Evolutionary conservation across 2,797 vertebrate species (phyloP).

Genomic region (Onychomys leucogaster): DNA sequence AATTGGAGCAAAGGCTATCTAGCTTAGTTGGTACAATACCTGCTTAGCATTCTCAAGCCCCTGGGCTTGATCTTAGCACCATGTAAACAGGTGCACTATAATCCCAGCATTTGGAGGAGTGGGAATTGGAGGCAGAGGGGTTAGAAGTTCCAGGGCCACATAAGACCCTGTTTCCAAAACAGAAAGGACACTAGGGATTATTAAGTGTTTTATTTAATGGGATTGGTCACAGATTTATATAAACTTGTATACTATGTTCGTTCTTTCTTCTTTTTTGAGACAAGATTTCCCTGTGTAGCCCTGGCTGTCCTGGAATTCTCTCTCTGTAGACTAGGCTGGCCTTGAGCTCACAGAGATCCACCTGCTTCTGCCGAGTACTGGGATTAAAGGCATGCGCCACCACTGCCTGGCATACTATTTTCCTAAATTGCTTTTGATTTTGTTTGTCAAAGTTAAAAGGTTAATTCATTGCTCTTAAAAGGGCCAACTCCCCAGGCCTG

Average conservation of each 20-base stretch:
- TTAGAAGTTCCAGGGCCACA: background rate
- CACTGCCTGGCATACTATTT: background rate
- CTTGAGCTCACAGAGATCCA: background rate
- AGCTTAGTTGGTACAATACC: background rate
- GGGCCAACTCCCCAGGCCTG: slow-evolving; percentile 23
- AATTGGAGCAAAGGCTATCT: background rate
- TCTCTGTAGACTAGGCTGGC: too few species aligned
- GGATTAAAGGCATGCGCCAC: background rate
- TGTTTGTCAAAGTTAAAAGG: slow-evolving; percentile 14
- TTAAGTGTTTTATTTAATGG: slow-evolving; percentile 31
- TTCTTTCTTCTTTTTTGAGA: background rate
- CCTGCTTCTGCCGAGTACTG: background rate
- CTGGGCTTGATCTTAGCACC: background rate
- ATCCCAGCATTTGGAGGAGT: background rate
- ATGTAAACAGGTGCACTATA: background rate
- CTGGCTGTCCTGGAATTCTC: background rate
- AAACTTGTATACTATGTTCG: slow-evolving; percentile 32
- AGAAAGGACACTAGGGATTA: background rate
- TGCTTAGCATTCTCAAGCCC: background rate
- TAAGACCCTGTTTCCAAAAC: background rate
- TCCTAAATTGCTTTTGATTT: slow-evolving; percentile 43
- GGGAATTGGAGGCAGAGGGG: background rate
- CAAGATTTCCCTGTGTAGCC: background rate
- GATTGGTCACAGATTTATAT: slow-evolving; percentile 8
- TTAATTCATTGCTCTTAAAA: slow-evolving; percentile 34